phyloP scores from a whole-genome alignment of 2,113 vertebrate species.

The Rostratula benghalensis region DNA sequence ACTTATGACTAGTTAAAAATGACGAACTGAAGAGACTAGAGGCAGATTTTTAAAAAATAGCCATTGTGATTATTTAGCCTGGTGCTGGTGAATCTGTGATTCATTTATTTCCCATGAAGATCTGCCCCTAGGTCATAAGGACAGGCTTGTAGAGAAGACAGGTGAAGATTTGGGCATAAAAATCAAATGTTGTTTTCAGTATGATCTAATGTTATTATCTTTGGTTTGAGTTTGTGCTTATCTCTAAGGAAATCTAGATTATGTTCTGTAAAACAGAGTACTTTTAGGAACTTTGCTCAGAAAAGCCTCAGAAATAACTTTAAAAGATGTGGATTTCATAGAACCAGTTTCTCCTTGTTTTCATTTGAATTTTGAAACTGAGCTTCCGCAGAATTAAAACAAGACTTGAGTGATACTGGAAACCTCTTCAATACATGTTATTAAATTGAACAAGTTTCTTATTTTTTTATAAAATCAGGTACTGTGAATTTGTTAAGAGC shows the following conservation, averaged over 20 bases:
- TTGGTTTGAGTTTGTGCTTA: not conserved
- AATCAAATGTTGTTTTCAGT: not conserved
- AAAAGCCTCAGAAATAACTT: not conserved
- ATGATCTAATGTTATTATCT: not conserved
- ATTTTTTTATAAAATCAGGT: not conserved
- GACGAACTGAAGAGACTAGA: not conserved
- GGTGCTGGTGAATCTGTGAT: not conserved
- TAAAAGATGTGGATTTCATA: not conserved
- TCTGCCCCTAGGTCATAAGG: not conserved
- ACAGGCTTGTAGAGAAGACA: not conserved
- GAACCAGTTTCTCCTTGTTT: not conserved
- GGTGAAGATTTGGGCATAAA: not conserved
- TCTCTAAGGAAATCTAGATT: not conserved
- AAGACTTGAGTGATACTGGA: not conserved
- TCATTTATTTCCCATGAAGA: not conserved
- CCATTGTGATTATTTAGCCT: not conserved
- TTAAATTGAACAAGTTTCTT: not conserved
- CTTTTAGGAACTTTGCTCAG: not conserved
- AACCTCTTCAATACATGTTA: not conserved
- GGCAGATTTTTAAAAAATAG: not conserved
- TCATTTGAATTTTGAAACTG: constrained; percentile 7
- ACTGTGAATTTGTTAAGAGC: not conserved
- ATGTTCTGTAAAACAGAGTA: not conserved
- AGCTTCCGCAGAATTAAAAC: not conserved
- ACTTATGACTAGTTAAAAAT: not conserved